These are phyloP conservation scores for Acleris sparsana DNA, from an alignment of 2,888 invertebrate species.

Conservation along the genomic window DNA sequence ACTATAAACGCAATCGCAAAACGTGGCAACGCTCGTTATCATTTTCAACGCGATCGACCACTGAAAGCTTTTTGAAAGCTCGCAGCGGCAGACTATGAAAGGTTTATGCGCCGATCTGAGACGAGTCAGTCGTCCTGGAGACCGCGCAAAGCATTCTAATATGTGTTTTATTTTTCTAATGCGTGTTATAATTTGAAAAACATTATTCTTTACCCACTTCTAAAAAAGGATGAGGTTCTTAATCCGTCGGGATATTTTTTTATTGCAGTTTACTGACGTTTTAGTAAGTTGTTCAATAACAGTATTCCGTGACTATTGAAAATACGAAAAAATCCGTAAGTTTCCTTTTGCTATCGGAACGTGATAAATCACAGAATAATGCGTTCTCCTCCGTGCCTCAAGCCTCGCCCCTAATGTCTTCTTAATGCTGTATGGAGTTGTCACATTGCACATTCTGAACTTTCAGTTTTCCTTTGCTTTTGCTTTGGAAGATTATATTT, in stretches of 20 bases:
- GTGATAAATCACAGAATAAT: conserved; percentile 77
- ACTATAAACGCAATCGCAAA: conserved; percentile 57
- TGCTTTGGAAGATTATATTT: conserved; percentile 38
- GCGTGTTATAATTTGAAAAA: conserved; percentile 4
- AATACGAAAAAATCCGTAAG: conserved; percentile 33
- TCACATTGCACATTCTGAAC: conserved; percentile 74
- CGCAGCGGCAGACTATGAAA: conserved; percentile 71
- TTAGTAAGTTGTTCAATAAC: conserved; percentile 15
- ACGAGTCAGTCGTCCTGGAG: conserved; percentile 54
- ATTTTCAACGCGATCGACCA: conserved; percentile 69
- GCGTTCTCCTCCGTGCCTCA: conserved; percentile 61
- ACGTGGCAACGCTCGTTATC: conserved; percentile 67
- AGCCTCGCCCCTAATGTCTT: conserved; percentile 75
- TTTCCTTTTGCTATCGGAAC: conserved; percentile 57
- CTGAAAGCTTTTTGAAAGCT: conserved; percentile 81
- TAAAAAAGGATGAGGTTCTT: no score
- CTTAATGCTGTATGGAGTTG: conserved; percentile 79
- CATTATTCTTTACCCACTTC: background rate
- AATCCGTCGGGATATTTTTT: no score
- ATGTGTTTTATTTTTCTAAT: conserved; percentile 3
- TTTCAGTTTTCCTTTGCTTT: conserved; percentile 59
- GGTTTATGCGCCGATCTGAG: conserved; percentile 69
- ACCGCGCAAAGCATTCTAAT: conserved; percentile 14
- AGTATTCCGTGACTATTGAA: conserved; percentile 27
- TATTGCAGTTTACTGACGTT: background rate